Conservation (phyloP, 2,888 invertebrate genomes). For the Eupithecia subfuscata region DNA sequence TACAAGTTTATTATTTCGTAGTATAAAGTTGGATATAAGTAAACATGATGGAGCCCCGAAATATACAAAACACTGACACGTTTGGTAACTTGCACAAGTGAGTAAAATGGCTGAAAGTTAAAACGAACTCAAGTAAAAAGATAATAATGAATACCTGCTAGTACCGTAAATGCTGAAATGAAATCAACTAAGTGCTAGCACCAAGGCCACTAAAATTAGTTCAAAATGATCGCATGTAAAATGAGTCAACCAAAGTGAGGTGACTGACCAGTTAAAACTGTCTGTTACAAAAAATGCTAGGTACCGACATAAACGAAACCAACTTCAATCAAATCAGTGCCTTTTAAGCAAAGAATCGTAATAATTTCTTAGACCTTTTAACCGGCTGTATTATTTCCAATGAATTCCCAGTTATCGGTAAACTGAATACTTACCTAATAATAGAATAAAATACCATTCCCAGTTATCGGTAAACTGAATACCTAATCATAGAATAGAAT, state of each 20-base stretch:
- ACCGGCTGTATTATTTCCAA: not conserved
- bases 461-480: not conserved
- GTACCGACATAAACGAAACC: not conserved
- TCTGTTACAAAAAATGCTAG: conserved; percentile 38
- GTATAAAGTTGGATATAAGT: not conserved
- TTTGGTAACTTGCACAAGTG: not conserved
- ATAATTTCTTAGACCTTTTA: no score
- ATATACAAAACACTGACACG: not conserved
- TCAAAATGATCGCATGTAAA: conserved; percentile 45
- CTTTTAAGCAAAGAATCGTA: no score
- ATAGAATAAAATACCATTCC: not conserved
- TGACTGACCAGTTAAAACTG: conserved; percentile 49
- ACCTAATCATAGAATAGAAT: not conserved
- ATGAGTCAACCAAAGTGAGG: conserved; percentile 52
- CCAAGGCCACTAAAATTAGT: conserved; percentile 64
- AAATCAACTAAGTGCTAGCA: not conserved
- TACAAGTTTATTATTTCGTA: not conserved
- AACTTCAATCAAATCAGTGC: not conserved
- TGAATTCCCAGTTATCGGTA: not conserved
- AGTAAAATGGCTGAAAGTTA: not conserved
- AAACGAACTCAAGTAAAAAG: not conserved
- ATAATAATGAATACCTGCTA: not conserved
- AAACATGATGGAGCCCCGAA: not conserved
- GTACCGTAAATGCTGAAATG: conserved; percentile 6
- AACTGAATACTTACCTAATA: not conserved